Evolutionary conservation across 2,113 vertebrate species (phyloP).

Genomic region (Terrapene triunguis): DNA sequence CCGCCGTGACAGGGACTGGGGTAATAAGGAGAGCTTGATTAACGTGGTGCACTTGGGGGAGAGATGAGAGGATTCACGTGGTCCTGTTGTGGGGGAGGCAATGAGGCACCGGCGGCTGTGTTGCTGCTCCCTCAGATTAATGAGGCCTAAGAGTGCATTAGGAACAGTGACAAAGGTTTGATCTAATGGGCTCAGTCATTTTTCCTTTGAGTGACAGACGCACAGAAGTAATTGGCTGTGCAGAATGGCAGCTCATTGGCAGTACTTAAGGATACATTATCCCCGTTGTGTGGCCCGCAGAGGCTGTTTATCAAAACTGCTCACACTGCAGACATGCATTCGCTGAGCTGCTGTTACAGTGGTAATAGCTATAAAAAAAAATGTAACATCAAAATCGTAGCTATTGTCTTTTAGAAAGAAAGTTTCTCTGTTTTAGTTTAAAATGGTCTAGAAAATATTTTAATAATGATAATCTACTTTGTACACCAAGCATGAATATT

Average conservation of each 20-base stretch:
- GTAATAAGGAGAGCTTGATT: slow-evolving; percentile 92
- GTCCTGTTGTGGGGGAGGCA: slow-evolving; percentile 84
- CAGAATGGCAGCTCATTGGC: slow-evolving; percentile 91
- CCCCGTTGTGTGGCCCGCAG: slow-evolving; percentile 89
- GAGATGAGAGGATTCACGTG: slow-evolving; percentile 87
- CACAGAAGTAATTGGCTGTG: slow-evolving; percentile 91
- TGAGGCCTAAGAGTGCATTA: slow-evolving; percentile 91
- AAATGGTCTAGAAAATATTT: slow-evolving; percentile 42
- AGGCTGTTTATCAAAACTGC: slow-evolving; percentile 91
- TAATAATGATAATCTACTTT: not conserved
- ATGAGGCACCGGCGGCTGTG: slow-evolving; percentile 82
- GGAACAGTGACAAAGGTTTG: slow-evolving; percentile 90
- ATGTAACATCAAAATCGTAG: slow-evolving; percentile 55
- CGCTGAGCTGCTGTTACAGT: slow-evolving; percentile 82
- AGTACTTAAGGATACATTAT: slow-evolving; percentile 92
- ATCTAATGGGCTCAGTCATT: slow-evolving; percentile 92
- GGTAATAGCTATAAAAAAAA: slow-evolving; percentile 79
- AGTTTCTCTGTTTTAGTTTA: slow-evolving; percentile 81
- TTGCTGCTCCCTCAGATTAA: slow-evolving; percentile 89
- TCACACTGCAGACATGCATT: slow-evolving; percentile 86
- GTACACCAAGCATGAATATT: accelerated
- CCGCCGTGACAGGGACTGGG: slow-evolving; percentile 85
- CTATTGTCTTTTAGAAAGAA: slow-evolving; percentile 71
- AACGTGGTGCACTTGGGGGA: slow-evolving; percentile 86
- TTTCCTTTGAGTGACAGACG: slow-evolving; percentile 92